A percentile compares a stretch with the other conserved stretches of the same genome.
Evolutionary conservation across 2,888 invertebrate species (phyloP).

Genomic region (Ormia ochracea): DNA sequence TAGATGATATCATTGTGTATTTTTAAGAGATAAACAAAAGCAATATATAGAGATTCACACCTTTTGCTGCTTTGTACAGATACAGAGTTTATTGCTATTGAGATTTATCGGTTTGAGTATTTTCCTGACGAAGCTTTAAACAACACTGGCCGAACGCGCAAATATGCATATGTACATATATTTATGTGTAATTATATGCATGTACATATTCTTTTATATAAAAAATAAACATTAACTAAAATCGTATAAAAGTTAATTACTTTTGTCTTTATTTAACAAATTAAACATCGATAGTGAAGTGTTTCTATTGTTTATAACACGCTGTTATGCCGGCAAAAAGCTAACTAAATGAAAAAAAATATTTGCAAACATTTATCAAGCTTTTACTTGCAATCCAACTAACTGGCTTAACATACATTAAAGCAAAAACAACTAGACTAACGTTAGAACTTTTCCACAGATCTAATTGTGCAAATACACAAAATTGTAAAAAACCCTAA

Average conservation of each 20-base stretch:
- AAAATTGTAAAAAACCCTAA: slow-evolving; percentile 45
- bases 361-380: slow-evolving; percentile 57
- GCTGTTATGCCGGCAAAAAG: slow-evolving; percentile 55
- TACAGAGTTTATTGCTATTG: neutral
- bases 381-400: slow-evolving; percentile 28
- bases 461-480: slow-evolving; percentile 4
- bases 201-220: too few relatives aligned
- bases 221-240: neutral
- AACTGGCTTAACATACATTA: neutral
- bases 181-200: too few relatives aligned
- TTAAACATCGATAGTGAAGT: neutral
- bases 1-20: slow-evolving; percentile 33
- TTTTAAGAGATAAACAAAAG: slow-evolving; percentile 15
- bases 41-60: slow-evolving; percentile 29
- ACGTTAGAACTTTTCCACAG: slow-evolving; percentile 1
- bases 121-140: neutral
- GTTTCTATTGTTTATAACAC: slow-evolving; percentile 23
- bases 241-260: slow-evolving; percentile 9
- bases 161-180: too few relatives aligned
- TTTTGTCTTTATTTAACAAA: slow-evolving; percentile 18
- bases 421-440: neutral
- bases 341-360: slow-evolving; percentile 54
- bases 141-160: neutral
- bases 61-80: slow-evolving; percentile 18
- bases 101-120: neutral